Conservation (phyloP, 2,113 vertebrate species). For the Rhagologus leucostigma region DNA sequence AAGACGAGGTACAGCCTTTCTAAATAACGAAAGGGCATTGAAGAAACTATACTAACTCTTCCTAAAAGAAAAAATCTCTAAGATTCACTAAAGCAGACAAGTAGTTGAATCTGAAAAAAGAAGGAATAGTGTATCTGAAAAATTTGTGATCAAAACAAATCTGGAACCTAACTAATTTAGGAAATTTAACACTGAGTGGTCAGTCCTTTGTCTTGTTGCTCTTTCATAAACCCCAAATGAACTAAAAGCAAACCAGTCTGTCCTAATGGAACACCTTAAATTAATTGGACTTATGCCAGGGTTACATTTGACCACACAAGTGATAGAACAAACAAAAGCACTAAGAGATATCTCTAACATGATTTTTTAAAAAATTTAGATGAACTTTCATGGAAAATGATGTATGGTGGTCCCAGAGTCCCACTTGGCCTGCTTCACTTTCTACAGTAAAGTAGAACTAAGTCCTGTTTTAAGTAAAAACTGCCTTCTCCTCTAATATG, state of each 20-base stretch:
- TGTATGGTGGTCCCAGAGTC: neutral
- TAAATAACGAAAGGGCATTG: neutral
- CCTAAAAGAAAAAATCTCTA: neutral
- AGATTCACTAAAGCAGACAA: neutral
- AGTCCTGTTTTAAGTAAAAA: neutral
- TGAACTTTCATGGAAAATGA: neutral
- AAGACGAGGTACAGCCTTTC: neutral
- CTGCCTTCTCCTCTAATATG: neutral
- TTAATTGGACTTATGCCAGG: neutral
- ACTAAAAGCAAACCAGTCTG: neutral
- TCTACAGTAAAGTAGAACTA: neutral
- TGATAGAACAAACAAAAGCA: neutral
- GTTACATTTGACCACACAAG: neutral
- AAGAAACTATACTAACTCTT: neutral
- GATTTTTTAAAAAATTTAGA: neutral
- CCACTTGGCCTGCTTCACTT: neutral
- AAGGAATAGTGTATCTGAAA: neutral
- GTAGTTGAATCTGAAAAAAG: neutral
- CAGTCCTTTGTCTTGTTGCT: neutral
- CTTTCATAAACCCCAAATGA: neutral
- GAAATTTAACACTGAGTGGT: neutral
- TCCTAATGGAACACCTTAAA: neutral
- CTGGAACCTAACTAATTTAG: neutral
- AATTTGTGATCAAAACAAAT: neutral
- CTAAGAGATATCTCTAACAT: neutral